A percentile compares a stretch with the other conserved stretches of the same genome.
Conservation (phyloP, 2,113 vertebrate species). For the Deroptyus accipitrinus region DNA sequence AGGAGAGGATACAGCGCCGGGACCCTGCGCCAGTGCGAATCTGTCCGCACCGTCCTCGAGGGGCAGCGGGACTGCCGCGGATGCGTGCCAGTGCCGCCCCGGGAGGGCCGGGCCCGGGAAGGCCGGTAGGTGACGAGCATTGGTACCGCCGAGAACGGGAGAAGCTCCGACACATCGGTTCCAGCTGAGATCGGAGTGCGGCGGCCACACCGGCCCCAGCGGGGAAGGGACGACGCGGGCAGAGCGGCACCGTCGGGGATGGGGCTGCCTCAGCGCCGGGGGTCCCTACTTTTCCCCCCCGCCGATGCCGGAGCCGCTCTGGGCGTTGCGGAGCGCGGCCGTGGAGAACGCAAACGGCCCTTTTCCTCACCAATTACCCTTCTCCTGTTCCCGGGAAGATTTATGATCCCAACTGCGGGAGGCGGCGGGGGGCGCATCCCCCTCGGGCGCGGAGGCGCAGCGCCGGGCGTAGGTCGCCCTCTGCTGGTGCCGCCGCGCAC, state of each 20-base stretch:
- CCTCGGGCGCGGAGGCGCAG: neutral
- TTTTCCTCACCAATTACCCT: slow-evolving; percentile 59
- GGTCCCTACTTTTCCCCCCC: too few species aligned
- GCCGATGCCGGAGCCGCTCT: neutral
- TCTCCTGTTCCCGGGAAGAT: slow-evolving; percentile 12
- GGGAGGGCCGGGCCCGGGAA: neutral
- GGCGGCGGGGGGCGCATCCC: neutral
- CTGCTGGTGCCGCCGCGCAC: neutral
- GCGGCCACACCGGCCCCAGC: neutral
- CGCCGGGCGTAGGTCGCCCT: neutral
- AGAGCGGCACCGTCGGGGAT: neutral
- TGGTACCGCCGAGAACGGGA: neutral
- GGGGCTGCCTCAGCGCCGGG: neutral
- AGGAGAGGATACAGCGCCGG: too few species aligned
- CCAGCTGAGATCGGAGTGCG: too few species aligned
- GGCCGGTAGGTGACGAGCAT: neutral
- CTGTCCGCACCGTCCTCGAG: neutral
- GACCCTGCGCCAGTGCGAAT: neutral
- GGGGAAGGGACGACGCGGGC: neutral
- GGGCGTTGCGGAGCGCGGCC: neutral
- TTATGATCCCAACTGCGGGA: neutral
- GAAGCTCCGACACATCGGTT: neutral
- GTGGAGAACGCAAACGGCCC: slow-evolving; percentile 33
- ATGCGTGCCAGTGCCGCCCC: too few species aligned
- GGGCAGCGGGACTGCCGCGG: neutral